Base-by-base conservation (phyloP, 2,797 vertebrate species). In the Dicrostonyx torquatus region DNA sequence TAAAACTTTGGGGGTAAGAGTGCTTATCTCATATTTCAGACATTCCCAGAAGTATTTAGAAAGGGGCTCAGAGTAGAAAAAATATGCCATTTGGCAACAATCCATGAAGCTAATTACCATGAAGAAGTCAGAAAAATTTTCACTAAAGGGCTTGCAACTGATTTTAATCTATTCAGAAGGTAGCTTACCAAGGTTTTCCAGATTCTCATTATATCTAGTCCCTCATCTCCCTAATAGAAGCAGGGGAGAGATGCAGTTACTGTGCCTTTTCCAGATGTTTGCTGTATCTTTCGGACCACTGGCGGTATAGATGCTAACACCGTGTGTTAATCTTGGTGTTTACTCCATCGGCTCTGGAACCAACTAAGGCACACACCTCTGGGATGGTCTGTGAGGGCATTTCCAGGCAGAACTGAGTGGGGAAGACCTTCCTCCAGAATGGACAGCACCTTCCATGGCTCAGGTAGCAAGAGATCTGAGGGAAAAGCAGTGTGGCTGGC, bases 1-100 rank as follows among this genome's bases (percentile, higher is more conserved):
- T 97, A 96, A 91, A 97, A 97, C 92, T 96, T 94, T 82, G 94
- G 76, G 96, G 96, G 95, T 94, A 93, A 87, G 94, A 97, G 77
- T 75, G 95, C 94, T 97, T 97, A 97, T 97, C 97, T 97, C 94
- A 68, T 76, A 94, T 95, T 97, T 97, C 97, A 97, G 97, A 97
- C 87, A 76, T 95, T 96, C 95, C 96, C 96, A 95, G 87, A 80
- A 95, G 93, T 97, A 84, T 70, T 97, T 86, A 90, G 84, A 94
- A 82, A 58, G 91, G 94, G 91, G 37, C 79, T 96, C 0, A 0
- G 85, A 73, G 70, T 72, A 82, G 72, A 82, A 75, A 91, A 94
- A 45, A 90, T 43, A 93, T 70, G 89, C 87, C 87, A 95, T 90
- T 94, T 97, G 97, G 97, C 97, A 96, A 83, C 75, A 83, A 55